phyloP scores from a whole-genome alignment of 2,797 vertebrate genomes.

The Thalassophryne amazonica region DNA sequence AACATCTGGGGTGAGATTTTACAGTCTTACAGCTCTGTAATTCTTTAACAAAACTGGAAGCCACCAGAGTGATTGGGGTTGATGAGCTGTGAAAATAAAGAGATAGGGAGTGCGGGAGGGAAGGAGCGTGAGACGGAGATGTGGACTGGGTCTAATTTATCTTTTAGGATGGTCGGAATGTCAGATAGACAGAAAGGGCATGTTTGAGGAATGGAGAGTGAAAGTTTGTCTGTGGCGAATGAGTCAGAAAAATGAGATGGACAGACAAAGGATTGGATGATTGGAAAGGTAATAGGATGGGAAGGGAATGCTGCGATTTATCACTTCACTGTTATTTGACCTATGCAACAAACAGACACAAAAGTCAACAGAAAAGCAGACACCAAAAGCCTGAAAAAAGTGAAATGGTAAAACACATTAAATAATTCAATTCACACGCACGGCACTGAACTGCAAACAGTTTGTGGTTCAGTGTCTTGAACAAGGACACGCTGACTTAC shows the following conservation, averaged over 20 bases:
- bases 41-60: constrained; percentile 52
- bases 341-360: no score
- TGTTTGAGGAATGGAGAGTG: neutral
- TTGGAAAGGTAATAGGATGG: neutral
- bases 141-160: constrained; percentile 6
- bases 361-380: no score
- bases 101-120: neutral
- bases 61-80: constrained; percentile 41
- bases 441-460: no score
- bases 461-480: no score
- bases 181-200: neutral
- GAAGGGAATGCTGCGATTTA: neutral
- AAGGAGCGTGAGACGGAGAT: neutral
- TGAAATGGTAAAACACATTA: no score
- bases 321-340: no score
- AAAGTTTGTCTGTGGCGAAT: neutral
- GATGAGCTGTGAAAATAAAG: constrained; percentile 52
- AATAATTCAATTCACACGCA: no score
- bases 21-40: constrained; percentile 25
- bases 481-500: no score
- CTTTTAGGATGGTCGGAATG: neutral
- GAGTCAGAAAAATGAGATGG: neutral
- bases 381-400: no score
- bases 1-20: constrained; percentile 37
- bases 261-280: no score